Evolutionary conservation across 1,140 invertebrate species (phyloP).

Genomic region (Zeugodacus cucurbitae): DNA sequence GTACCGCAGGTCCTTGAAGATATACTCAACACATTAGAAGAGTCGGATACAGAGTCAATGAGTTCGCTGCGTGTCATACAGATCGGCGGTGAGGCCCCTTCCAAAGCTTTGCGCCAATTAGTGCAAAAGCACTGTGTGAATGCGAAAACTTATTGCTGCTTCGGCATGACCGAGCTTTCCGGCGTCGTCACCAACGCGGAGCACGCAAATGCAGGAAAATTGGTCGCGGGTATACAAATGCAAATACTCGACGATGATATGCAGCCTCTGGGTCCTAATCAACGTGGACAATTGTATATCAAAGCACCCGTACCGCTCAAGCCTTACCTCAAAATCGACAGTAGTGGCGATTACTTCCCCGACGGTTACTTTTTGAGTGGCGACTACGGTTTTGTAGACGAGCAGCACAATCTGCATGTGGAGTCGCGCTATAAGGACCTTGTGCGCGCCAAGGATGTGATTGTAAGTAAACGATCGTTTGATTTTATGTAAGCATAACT

Average conservation of each 20-base stretch:
- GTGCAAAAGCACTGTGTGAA: background rate
- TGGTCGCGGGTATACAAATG: background rate
- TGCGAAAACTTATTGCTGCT: background rate
- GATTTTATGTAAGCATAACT: background rate
- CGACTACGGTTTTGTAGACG: conserved; percentile 40
- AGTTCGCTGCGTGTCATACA: background rate
- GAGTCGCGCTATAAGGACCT: conserved; percentile 38
- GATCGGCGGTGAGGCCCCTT: conserved; percentile 30
- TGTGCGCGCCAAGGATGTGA: background rate
- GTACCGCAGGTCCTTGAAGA: background rate
- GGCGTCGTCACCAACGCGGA: background rate
- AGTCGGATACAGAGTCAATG: background rate
- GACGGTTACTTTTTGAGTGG: conserved; percentile 34
- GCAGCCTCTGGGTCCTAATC: conserved; percentile 12
- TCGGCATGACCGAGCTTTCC: conserved; percentile 37
- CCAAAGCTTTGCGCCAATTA: background rate
- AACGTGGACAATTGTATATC: conserved; percentile 6
- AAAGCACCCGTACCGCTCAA: background rate
- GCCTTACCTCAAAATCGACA: conserved; percentile 38
- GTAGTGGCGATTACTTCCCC: background rate
- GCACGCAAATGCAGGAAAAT: background rate
- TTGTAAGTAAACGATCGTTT: conserved; percentile 31
- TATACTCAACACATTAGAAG: background rate
- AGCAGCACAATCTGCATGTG: background rate
- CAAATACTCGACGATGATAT: conserved; percentile 40